Evolutionary conservation across 2,113 vertebrate species (phyloP).

Genomic region (Halichoerus grypus): DNA sequence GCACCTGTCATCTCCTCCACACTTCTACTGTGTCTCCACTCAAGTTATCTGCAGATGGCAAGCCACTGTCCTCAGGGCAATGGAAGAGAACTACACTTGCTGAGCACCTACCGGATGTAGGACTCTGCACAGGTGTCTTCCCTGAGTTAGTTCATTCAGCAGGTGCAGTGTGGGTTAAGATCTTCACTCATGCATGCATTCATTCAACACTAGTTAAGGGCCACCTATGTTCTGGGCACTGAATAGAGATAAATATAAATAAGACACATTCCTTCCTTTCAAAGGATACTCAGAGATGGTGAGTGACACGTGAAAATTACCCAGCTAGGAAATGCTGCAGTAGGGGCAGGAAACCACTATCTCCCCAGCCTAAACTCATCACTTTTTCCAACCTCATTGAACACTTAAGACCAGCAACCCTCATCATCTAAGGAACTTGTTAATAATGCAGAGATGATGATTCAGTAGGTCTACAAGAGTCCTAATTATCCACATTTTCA

Average conservation of each 20-base stretch:
- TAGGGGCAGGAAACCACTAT: background rate
- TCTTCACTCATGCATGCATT: background rate
- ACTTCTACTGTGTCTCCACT: background rate
- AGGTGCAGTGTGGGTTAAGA: rapidly evolving
- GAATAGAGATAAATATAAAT: background rate
- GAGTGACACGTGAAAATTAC: background rate
- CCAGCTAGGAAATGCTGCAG: background rate
- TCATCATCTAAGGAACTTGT: background rate
- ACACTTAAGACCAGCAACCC: background rate
- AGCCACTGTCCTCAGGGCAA: background rate
- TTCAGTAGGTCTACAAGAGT: background rate
- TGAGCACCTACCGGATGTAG: rapidly evolving
- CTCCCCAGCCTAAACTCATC: background rate
- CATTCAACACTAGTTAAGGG: background rate
- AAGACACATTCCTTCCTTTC: background rate
- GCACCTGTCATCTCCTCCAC: background rate
- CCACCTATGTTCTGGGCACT: background rate
- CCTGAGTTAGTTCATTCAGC: background rate
- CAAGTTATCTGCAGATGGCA: background rate
- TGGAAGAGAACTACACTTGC: background rate
- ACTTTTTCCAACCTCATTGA: background rate
- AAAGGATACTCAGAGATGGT: background rate
- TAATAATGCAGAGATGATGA: background rate
- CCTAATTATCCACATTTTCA: background rate
- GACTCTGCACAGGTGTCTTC: background rate